These are phyloP conservation scores for Xenopus laevis DNA, from an alignment of 2,113 vertebrate species.

Conservation along the genomic window DNA sequence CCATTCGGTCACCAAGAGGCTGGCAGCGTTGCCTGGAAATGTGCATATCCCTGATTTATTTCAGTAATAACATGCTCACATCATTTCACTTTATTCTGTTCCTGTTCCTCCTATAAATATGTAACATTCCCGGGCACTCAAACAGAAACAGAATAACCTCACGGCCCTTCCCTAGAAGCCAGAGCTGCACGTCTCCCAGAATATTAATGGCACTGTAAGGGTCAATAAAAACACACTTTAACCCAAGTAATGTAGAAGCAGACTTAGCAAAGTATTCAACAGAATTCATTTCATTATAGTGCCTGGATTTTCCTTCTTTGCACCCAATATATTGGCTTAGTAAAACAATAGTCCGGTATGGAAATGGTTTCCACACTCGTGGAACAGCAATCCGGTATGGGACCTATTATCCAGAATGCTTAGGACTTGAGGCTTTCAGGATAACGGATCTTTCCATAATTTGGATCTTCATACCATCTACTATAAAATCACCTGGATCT, in stretches of 20 bases:
- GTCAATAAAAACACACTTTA: conserved; percentile 28
- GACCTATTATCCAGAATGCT: no score
- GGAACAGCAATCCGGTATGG: no score
- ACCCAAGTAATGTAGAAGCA: not conserved
- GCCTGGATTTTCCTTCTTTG: not conserved
- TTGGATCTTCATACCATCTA: no score
- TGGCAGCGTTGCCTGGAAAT: conserved; percentile 35
- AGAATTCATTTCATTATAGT: not conserved
- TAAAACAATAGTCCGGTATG: no score
- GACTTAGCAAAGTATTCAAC: not conserved
- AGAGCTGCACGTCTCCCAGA: conserved; percentile 19
- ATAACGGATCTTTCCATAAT: no score
- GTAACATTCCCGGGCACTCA: conserved; percentile 39
- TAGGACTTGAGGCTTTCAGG: no score
- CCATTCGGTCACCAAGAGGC: conserved; percentile 22
- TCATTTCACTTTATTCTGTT: conserved; percentile 45
- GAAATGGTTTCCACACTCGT: no score
- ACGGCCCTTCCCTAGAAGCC: conserved; percentile 36
- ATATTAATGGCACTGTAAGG: conserved; percentile 19
- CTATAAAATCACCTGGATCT: no score
- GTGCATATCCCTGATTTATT: conserved; percentile 43
- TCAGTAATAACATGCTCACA: conserved; percentile 43
- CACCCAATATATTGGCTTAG: no score
- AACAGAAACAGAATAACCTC: conserved; percentile 44
- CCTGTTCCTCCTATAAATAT: conserved; percentile 46